phyloP scores from a whole-genome alignment of 2,797 vertebrate genomes.

The Myripristis murdjan region DNA sequence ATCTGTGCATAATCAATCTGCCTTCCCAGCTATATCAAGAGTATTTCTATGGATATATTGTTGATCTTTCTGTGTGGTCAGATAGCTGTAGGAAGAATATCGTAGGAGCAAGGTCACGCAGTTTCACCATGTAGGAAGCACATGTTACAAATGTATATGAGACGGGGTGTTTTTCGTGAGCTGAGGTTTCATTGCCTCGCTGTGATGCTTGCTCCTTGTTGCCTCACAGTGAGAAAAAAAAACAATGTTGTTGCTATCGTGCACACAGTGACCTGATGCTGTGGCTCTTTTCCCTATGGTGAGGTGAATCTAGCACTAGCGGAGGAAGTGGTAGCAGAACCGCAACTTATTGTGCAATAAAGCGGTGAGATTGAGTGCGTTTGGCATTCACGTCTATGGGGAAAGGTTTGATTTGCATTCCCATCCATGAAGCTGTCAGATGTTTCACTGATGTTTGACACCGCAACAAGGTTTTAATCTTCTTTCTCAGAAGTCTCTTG shows the following conservation, averaged over 20 bases:
- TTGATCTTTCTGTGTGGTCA: no score
- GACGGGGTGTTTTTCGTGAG: background rate
- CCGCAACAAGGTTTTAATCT: constrained; percentile 60
- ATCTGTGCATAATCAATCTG: no score
- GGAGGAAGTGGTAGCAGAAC: constrained; percentile 14
- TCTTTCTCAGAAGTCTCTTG: constrained; percentile 15
- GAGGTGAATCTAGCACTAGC: background rate
- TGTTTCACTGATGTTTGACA: constrained; percentile 40
- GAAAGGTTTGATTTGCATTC: constrained; percentile 55
- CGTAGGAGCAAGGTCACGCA: no score
- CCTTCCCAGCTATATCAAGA: no score
- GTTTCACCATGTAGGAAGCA: no score
- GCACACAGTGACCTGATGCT: background rate
- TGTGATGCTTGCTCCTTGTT: background rate
- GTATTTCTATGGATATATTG: no score
- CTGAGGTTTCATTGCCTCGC: background rate
- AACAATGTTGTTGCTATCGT: constrained; percentile 6
- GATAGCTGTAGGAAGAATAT: no score
- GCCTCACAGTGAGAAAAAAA: constrained; percentile 9
- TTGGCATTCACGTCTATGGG: constrained; percentile 26
- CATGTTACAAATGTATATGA: no score
- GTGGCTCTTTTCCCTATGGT: constrained; percentile 9
- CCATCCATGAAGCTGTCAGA: constrained; percentile 50
- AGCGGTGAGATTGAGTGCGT: constrained; percentile 39
- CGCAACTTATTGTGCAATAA: constrained; percentile 32